Evolutionary conservation across 2,797 vertebrate genomes (phyloP), one percentile per base, ranked within the genome.

Genomic region (Threskiornis aethiopicus): DNA sequence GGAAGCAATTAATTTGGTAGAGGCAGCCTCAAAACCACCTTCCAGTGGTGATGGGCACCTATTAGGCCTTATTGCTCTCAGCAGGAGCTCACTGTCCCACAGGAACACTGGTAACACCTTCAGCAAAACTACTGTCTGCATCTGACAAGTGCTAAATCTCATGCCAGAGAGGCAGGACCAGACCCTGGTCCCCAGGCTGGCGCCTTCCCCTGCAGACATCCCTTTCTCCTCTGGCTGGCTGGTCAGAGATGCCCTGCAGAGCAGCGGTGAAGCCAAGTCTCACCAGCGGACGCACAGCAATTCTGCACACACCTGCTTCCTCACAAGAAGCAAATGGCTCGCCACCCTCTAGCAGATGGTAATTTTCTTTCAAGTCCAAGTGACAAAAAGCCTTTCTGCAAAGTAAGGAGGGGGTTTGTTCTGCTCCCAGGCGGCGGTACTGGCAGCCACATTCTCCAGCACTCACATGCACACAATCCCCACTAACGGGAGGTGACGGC

Each of bases 291-390:
- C 35, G 3, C 0, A 2, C 77, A 61, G 69, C 83, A 76, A 49
- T 86, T 84, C 95, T 71, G 84, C 77, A 1, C 90, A 78, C 92
- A 96, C 92, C 85, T 93, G 90, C 93, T 89, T 76, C 84, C 79
- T 89, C 70, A 55, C 51, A 44, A 87, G 70, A 69, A 88, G 85
- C 75, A 94, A 97, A 96, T 59, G 82, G 89, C 78, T 96, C 5
- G 0, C 72, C 66, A 89, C 65, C 52, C 85, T 92, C 87, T 73
- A 83, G 77, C 93, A 95, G 93, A 94, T 73, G 86, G 93, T 73
- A 87, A 82, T 84, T 89, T 86, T 91, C 83, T 84, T 96, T 95
- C 89, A 87, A 93, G 87, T 82, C 88, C 86, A 86, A 96, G 92
- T 51, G 35, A 95, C 91, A 85, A 95, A 89, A 83, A 85, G 73